phyloP scores from a whole-genome alignment of 2,797 vertebrate species.

The Macropus fuliginosus region DNA sequence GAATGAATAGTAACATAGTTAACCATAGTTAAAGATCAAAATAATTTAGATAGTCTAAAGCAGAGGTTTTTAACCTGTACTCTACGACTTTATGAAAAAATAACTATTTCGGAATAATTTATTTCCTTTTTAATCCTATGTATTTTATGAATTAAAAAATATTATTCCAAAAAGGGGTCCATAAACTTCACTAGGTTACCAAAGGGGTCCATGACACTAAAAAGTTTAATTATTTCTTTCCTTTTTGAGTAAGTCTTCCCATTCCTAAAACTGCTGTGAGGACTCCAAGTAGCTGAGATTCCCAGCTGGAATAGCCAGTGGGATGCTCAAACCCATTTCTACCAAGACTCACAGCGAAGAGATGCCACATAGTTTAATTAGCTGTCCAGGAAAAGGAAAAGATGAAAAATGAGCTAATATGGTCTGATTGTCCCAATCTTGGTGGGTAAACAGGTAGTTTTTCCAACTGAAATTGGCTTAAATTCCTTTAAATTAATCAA shows the following conservation, averaged over 20 bases:
- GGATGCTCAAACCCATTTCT: neutral
- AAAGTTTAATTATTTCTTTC: neutral
- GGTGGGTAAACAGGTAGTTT: neutral
- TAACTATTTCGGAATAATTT: neutral
- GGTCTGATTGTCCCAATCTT: neutral
- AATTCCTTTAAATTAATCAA: neutral
- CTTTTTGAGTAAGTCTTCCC: neutral
- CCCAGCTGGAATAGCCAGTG: neutral
- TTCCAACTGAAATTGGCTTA: neutral
- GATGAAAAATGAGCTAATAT: neutral
- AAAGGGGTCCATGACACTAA: neutral
- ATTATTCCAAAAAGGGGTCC: neutral
- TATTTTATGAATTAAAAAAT: neutral
- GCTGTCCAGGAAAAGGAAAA: neutral
- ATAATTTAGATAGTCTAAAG: neutral
- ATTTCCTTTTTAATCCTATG: neutral
- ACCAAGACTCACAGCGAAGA: neutral
- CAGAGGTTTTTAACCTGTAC: neutral
- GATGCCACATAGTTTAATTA: neutral
- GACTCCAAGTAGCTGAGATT: neutral
- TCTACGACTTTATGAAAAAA: neutral
- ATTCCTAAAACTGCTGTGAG: neutral
- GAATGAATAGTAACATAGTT: neutral
- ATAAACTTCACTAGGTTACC: neutral
- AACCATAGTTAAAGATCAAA: neutral